phyloP scores from a whole-genome alignment of 1,140 invertebrate species.

The Seison nebaliae region DNA sequence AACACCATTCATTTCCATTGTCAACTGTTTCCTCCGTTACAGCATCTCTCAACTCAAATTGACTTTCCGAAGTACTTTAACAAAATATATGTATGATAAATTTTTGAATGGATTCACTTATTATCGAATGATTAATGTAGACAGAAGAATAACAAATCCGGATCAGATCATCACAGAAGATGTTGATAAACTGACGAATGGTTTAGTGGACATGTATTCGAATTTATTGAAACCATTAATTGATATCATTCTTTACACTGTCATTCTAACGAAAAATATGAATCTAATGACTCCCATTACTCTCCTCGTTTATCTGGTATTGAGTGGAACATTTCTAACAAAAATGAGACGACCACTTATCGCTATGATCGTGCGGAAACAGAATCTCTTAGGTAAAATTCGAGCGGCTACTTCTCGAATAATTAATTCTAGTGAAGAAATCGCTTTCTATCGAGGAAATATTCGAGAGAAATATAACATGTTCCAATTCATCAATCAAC shows the following conservation, averaged over 20 bases:
- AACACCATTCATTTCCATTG: constrained; percentile 53
- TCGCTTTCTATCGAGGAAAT: constrained; percentile 84
- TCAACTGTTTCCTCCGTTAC: constrained; percentile 15
- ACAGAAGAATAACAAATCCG: constrained; percentile 71
- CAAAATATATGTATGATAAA: not conserved
- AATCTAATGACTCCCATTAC: constrained; percentile 53
- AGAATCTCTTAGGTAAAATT: constrained; percentile 85
- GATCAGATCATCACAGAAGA: constrained; percentile 84
- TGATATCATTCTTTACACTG: constrained; percentile 74
- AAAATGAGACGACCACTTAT: constrained; percentile 51
- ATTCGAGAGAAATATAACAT: constrained; percentile 58
- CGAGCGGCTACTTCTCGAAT: constrained; percentile 77
- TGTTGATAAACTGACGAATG: constrained; percentile 83
- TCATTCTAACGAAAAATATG: constrained; percentile 53
- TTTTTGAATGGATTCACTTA: constrained; percentile 63
- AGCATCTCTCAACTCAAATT: constrained; percentile 16
- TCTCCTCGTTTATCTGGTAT: constrained; percentile 54
- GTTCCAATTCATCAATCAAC: constrained; percentile 55
- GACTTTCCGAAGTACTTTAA: not conserved
- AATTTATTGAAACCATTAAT: constrained; percentile 57
- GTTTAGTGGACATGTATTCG: constrained; percentile 72
- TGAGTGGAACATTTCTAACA: constrained; percentile 41
- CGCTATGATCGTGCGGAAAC: constrained; percentile 62
- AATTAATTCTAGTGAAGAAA: constrained; percentile 86
- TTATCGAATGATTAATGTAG: constrained; percentile 81